These are phyloP conservation scores for Lordiphosa andalusiaca DNA, from an alignment of 2,888 invertebrate species.

Conservation along the genomic window DNA sequence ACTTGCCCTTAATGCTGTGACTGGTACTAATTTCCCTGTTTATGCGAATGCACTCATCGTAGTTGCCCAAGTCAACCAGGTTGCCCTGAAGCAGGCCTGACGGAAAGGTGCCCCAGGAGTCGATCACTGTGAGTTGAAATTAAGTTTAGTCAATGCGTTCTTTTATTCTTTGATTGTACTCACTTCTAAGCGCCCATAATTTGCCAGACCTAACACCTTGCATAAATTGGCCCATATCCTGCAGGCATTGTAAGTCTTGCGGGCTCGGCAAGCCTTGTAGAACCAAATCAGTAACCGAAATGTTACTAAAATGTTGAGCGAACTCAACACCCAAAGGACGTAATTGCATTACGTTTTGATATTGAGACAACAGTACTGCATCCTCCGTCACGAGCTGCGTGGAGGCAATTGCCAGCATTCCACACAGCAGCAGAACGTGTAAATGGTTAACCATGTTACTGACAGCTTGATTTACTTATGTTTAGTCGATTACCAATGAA, in stretches of 20 bases:
- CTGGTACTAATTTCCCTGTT: slow-evolving; percentile 15
- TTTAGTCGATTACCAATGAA: no score
- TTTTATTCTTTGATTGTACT: neutral
- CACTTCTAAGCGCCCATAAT: neutral
- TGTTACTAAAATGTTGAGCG: neutral
- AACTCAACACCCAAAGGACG: neutral
- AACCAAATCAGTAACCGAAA: neutral
- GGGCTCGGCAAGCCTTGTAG: neutral
- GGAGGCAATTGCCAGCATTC: neutral
- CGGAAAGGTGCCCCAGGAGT: slow-evolving; percentile 79
- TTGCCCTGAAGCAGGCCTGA: slow-evolving; percentile 76
- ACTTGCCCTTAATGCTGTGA: slow-evolving; percentile 38
- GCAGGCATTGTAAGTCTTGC: neutral
- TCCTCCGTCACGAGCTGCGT: neutral
- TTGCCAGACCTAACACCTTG: neutral
- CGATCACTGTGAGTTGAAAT: slow-evolving; percentile 69
- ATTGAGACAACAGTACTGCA: neutral
- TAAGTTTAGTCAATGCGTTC: no score
- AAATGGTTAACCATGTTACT: neutral
- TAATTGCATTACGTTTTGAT: slow-evolving; percentile 5
- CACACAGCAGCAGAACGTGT: neutral
- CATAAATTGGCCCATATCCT: neutral
- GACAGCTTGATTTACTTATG: neutral
- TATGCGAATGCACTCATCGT: slow-evolving; percentile 77
- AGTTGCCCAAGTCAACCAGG: slow-evolving; percentile 75